phyloP scores from a whole-genome alignment of 2,113 vertebrate species.

The Eubucco bourcierii region DNA sequence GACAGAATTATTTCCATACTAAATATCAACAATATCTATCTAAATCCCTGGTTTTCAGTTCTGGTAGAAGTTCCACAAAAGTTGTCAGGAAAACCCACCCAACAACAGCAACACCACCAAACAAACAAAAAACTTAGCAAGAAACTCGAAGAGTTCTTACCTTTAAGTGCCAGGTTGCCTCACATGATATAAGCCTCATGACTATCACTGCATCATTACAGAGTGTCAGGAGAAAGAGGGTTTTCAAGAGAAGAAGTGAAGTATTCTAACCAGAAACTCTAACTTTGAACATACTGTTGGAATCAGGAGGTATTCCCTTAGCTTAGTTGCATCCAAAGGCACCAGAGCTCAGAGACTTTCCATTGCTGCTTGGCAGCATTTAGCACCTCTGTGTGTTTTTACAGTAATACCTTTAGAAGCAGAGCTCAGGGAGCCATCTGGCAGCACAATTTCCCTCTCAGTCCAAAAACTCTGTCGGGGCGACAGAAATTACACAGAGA shows the following conservation, averaged over 20 bases:
- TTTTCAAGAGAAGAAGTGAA: not conserved
- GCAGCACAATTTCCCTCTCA: conserved; percentile 25
- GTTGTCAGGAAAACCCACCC: not conserved
- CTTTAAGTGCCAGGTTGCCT: not conserved
- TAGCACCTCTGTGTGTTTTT: conserved; percentile 38
- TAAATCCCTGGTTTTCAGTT: not conserved
- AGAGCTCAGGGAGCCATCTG: conserved; percentile 27
- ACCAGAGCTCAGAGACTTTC: not conserved
- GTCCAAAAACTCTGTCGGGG: conserved; percentile 17
- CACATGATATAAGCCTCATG: not conserved
- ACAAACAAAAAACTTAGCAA: not conserved
- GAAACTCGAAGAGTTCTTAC: not conserved
- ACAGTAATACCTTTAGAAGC: conserved; percentile 22
- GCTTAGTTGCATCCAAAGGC: not conserved
- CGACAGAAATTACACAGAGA: conserved; percentile 54
- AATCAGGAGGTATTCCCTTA: not conserved
- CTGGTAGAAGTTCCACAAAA: not conserved
- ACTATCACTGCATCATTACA: not conserved
- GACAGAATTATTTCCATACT: not conserved
- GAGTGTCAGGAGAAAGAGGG: not conserved
- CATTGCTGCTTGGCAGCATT: not conserved
- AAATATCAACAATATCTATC: not conserved
- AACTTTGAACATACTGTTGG: not conserved
- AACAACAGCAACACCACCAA: not conserved
- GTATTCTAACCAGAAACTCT: not conserved